Evolutionary conservation across 2,113 vertebrate genomes (phyloP), one percentile per base, ranked within the genome.

Genomic region (Cathartes aura): DNA sequence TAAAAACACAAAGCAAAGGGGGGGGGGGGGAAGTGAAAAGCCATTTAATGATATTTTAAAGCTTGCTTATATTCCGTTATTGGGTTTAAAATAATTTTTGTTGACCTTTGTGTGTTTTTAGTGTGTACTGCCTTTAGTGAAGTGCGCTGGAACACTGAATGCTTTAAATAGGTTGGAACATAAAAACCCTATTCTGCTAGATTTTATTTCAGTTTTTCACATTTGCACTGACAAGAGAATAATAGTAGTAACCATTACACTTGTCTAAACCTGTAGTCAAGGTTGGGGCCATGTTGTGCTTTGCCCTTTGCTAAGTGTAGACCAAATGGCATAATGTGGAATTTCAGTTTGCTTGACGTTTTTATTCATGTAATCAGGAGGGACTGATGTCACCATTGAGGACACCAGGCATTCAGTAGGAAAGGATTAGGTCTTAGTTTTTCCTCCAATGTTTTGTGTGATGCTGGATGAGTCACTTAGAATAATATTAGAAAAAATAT

Each of bases 41-140:
- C 82, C 79, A 71, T 90, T 95, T 95, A 96, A 92, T 95, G 91
- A 87, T 83, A 83, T 90, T 96, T 95, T 93, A 97, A 96, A 93
- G 71, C 95, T 97, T 29, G 7, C 75, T 96, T 94, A 79, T 97
- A 94, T 92, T 89, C 94, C n/a, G 7, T 86, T 64, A 90, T 45
- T 95, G 80, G 71, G 73, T 93, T 94, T 96, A 68, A 97, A 96
- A 93, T 89, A 78, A 84, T 91, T 94, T 95, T 76, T 63, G 58
- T 85, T 70, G 58, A 8, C 82, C 79, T 95, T 73, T 84, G n/a
- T 79, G n/a, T 75, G 58, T 32, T 89, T 75, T 82, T 74, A 48
- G 34, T 18, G 17, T 52, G 64, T 74, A 15, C 60, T 43, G 29
- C 40, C 40, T 90, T 75, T 42, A 60, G 50, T 26, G 50, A 79